Conservation (phyloP, 2,113 vertebrate genomes). For the Taxidea taxus region DNA sequence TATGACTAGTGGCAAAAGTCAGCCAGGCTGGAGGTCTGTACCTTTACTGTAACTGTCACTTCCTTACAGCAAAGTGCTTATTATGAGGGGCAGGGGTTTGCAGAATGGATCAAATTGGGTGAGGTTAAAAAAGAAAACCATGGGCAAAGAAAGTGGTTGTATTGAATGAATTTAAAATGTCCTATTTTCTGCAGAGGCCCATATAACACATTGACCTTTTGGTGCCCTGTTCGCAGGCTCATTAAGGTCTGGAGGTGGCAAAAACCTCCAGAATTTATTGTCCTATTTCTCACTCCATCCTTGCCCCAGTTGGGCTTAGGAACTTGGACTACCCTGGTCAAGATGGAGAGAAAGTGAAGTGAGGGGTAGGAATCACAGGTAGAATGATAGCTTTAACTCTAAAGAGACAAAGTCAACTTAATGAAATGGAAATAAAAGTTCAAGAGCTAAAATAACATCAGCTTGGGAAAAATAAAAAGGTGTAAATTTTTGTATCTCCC, state of each 20-base stretch:
- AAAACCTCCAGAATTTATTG: neutral
- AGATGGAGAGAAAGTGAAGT: neutral
- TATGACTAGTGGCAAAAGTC: neutral
- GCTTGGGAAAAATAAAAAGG: neutral
- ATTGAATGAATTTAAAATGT: conserved; percentile 7
- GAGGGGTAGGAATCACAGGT: neutral
- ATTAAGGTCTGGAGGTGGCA: neutral
- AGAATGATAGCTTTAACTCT: neutral
- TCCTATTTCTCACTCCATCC: neutral
- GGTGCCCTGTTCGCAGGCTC: neutral
- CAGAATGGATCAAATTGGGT: neutral
- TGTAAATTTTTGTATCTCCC: neutral
- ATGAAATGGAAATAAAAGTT: neutral
- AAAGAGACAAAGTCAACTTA: neutral
- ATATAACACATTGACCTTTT: neutral
- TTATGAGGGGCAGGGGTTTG: neutral
- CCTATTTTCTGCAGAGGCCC: neutral
- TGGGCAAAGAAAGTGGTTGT: neutral
- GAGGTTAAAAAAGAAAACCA: conserved; percentile 33
- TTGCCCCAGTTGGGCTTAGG: neutral
- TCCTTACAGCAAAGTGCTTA: neutral
- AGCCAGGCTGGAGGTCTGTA: neutral
- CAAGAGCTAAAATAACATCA: neutral
- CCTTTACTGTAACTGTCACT: neutral
- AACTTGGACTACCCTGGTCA: neutral